phyloP scores from a whole-genome alignment of 2,888 invertebrate species.

The Leucania comma region DNA sequence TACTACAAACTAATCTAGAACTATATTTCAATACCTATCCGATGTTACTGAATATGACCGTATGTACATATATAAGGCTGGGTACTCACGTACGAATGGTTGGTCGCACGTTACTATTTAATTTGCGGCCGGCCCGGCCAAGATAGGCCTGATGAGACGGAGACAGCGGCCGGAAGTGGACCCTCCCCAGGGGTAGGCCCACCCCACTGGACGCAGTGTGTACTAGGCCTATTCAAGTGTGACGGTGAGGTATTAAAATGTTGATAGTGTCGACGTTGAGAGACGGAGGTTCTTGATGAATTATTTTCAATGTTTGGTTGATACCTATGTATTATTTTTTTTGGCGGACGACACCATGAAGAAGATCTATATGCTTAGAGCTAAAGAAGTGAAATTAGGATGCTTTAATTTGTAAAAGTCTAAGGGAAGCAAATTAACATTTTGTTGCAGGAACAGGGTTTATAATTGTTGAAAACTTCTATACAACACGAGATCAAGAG shows the following conservation, averaged over 20 bases:
- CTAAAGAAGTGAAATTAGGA: background rate
- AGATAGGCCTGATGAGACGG: slow-evolving; percentile 89
- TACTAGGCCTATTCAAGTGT: slow-evolving; percentile 83
- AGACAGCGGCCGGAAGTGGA: slow-evolving; percentile 87
- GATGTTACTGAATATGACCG: slow-evolving; percentile 41
- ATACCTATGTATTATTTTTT: slow-evolving; percentile 37
- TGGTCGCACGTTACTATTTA: slow-evolving; percentile 83
- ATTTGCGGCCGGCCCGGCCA: slow-evolving; percentile 85
- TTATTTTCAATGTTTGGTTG: slow-evolving; percentile 43
- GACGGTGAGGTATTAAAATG: slow-evolving; percentile 76
- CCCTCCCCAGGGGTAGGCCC: slow-evolving; percentile 69
- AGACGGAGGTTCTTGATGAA: slow-evolving; percentile 54
- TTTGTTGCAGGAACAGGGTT: background rate
- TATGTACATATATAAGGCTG: slow-evolving; percentile 46
- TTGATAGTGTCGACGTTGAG: slow-evolving; percentile 67
- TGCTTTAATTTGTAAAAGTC: background rate
- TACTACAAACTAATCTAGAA: slow-evolving; percentile 58
- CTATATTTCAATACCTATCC: slow-evolving; percentile 49
- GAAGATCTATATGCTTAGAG: background rate
- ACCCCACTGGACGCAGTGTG: slow-evolving; percentile 74
- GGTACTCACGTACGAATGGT: slow-evolving; percentile 65
- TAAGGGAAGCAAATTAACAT: background rate
- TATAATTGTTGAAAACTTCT: background rate
- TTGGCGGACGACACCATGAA: background rate
- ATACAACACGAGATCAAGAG: background rate